A percentile compares a stretch with the other conserved stretches of the same genome.
Evolutionary conservation across 2,888 invertebrate genomes (phyloP).

Genomic region (Cactoblastis cactorum): DNA sequence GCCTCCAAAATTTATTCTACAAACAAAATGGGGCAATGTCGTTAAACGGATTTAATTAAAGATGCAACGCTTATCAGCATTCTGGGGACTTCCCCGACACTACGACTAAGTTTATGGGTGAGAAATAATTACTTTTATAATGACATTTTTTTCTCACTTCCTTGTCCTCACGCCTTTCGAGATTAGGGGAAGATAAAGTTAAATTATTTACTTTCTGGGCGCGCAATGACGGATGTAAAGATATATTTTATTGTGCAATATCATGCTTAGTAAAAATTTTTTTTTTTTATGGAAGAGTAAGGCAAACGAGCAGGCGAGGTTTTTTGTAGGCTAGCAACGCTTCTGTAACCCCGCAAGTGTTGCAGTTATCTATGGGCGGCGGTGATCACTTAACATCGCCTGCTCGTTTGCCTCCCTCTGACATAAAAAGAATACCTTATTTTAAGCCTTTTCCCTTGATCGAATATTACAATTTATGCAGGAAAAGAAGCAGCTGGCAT

Average conservation of each 20-base stretch:
- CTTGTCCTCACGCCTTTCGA: conserved; percentile 7
- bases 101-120: conserved; percentile 4
- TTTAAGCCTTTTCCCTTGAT: too few species aligned
- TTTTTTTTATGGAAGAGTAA: too few species aligned
- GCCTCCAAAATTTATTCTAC: conserved; percentile 12
- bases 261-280: too few species aligned
- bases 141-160: conserved; percentile 6
- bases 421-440: too few species aligned
- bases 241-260: neutral
- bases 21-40: conserved; percentile 13
- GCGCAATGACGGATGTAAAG: neutral
- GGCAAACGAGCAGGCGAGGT: too few species aligned
- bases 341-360: too few species aligned
- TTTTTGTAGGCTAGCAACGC: too few species aligned
- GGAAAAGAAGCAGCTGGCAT: too few species aligned
- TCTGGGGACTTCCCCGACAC: neutral
- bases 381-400: too few species aligned
- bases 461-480: too few species aligned
- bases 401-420: too few species aligned
- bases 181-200: conserved; percentile 4
- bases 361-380: too few species aligned
- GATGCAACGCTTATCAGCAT: conserved; percentile 13
- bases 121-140: conserved; percentile 11
- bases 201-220: neutral
- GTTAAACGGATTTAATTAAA: conserved; percentile 15